Conservation (phyloP, 2,888 invertebrate species). For the Cephus runcator region DNA sequence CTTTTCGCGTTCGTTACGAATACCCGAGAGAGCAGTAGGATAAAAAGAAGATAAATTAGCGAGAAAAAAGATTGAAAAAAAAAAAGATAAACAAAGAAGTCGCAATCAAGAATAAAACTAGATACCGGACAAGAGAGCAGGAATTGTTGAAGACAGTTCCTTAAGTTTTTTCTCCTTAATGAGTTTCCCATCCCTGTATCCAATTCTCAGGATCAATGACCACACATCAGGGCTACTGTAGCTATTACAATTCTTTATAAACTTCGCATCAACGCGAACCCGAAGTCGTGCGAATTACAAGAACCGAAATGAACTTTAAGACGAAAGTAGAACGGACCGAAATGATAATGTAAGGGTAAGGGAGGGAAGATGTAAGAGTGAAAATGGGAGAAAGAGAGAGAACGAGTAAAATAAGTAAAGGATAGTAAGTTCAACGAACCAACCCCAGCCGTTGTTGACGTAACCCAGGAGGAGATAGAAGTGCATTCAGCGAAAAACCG, state of each 20-base stretch:
- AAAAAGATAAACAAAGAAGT: neutral
- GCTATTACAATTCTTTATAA: neutral
- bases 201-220: neutral
- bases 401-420: neutral
- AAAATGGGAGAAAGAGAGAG: neutral
- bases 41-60: neutral
- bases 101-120: neutral
- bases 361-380: neutral
- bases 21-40: neutral
- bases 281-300: neutral
- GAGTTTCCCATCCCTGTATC: slow-evolving; percentile 2
- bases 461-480: slow-evolving; percentile 12
- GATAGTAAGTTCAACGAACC: neutral
- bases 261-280: neutral
- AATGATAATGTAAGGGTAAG: neutral
- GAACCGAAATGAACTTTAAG: neutral
- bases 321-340: neutral
- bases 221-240: neutral
- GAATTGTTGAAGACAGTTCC: neutral
- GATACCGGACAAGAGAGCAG: neutral
- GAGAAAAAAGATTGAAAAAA: neutral
- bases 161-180: slow-evolving; percentile 16
- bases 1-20: neutral
- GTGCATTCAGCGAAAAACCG: slow-evolving; percentile 41
- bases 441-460: neutral